These are phyloP conservation scores for Camponotus vicinus DNA, from an alignment of 1,140 invertebrate species.

Conservation along the genomic window DNA sequence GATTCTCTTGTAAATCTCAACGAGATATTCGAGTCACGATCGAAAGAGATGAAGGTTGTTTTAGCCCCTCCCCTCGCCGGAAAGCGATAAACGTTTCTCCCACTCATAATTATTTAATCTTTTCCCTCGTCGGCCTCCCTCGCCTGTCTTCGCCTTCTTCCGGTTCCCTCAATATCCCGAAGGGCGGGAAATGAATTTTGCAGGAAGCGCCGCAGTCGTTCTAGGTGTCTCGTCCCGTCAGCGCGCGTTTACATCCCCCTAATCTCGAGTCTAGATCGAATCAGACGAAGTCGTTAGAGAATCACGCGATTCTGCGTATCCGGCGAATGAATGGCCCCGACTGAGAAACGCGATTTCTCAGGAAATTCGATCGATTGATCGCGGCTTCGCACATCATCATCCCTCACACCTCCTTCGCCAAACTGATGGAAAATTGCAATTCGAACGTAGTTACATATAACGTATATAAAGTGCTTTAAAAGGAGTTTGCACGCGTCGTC, in stretches of 20 bases:
- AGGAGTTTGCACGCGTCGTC: not conserved
- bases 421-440: conserved; percentile 42
- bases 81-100: conserved; percentile 22
- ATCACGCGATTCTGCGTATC: conserved; percentile 48
- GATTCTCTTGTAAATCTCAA: not conserved
- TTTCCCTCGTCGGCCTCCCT: not conserved
- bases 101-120: conserved; percentile 54
- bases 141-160: conserved; percentile 9
- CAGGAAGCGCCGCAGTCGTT: conserved; percentile 26
- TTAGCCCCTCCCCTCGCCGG: not conserved
- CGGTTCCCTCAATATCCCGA: conserved; percentile 37
- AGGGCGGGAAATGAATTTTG: conserved; percentile 51
- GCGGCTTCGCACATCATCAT: conserved; percentile 9
- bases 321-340: conserved; percentile 44
- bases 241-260: not conserved
- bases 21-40: not conserved
- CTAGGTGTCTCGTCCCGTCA: conserved; percentile 8
- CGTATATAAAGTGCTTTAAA: conserved; percentile 1
- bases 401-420: not conserved
- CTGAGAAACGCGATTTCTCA: conserved; percentile 19
- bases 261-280: conserved; percentile 52
- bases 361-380: conserved; percentile 59
- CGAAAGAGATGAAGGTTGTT: not conserved
- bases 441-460: conserved; percentile 26
- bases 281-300: conserved; percentile 60